These are phyloP conservation scores for Sapajus apella DNA, from an alignment of 2,113 vertebrate genomes.

Conservation along the genomic window DNA sequence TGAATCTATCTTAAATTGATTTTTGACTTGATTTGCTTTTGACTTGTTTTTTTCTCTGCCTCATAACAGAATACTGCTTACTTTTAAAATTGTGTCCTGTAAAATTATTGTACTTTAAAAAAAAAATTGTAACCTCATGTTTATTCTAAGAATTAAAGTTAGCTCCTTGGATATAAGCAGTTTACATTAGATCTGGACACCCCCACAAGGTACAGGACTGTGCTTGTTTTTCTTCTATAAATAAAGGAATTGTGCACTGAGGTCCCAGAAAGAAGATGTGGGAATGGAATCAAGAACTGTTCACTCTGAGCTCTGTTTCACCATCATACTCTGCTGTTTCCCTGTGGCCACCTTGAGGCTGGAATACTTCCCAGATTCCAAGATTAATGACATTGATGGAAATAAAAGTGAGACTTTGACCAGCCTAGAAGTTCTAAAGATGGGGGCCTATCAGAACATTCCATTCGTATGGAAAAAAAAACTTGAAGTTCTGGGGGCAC, in stretches of 20 bases:
- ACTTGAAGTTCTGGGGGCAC: neutral
- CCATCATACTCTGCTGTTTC: neutral
- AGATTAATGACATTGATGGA: neutral
- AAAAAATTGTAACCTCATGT: neutral
- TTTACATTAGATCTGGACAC: neutral
- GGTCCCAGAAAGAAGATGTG: neutral
- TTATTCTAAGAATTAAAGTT: neutral
- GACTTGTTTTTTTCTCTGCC: neutral
- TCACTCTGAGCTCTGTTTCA: neutral
- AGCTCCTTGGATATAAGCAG: neutral
- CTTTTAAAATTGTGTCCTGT: neutral
- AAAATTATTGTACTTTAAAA: neutral
- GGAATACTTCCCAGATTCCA: neutral
- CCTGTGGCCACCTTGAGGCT: neutral
- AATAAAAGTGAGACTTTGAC: neutral
- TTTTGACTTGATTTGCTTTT: constrained; percentile 28
- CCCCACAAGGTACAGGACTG: neutral
- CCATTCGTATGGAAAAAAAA: neutral
- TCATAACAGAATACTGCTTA: neutral
- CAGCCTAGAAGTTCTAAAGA: neutral
- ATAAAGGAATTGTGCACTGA: neutral
- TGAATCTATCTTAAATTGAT: neutral
- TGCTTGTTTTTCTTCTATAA: neutral
- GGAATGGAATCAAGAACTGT: neutral
- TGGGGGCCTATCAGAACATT: neutral